Evolutionary conservation across 1,140 invertebrate species (phyloP), one percentile per base, ranked within the genome.

Genomic region (Fopius arisanus): DNA sequence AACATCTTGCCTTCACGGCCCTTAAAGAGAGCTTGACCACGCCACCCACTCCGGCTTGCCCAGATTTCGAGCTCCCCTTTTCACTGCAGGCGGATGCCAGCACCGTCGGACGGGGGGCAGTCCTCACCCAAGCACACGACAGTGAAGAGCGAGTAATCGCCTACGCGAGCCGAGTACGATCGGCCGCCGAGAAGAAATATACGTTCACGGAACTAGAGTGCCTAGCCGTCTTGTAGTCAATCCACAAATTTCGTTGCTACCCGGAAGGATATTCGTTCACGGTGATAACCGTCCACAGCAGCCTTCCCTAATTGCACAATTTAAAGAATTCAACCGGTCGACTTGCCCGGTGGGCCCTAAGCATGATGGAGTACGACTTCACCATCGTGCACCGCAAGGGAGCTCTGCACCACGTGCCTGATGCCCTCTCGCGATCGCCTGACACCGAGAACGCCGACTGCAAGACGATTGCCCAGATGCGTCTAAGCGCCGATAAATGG

Each of bases 201-300:
- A 80, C 81, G 9, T 83, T 62, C 0, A 71, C 74, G 5, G 70
- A 78, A 29, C 12, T 59, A 33, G 40, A 72, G 40, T 73, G 71
- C 79, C 48, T 70, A 5, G 68, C 68, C 0, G 43, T 70, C 7
- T 4, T 54, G 7, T 59, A 48, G 68, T 23, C 78, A 79, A 7
- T 79, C 21, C 75, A 77, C 80, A 82, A 88, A 54, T 87, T 87
- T 71, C 48, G 79, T n/a, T 74, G 75, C 21, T 90, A 86, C 78
- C 63, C 90, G 2, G 82, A 86, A 67, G 83, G 83, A 2, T 79
- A 72, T 9, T 71, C 83, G 12, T 89, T 91, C 67, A 84, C 59
- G 3, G 81, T 90, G 0, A 75, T 86, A n/a, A 90, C 89, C 0
- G 89, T 91, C 73, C 88, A 90, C 72, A 77, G 80, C 33, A 81